Evolutionary conservation across 2,113 vertebrate genomes (phyloP).

Genomic region (Podarcis muralis): DNA sequence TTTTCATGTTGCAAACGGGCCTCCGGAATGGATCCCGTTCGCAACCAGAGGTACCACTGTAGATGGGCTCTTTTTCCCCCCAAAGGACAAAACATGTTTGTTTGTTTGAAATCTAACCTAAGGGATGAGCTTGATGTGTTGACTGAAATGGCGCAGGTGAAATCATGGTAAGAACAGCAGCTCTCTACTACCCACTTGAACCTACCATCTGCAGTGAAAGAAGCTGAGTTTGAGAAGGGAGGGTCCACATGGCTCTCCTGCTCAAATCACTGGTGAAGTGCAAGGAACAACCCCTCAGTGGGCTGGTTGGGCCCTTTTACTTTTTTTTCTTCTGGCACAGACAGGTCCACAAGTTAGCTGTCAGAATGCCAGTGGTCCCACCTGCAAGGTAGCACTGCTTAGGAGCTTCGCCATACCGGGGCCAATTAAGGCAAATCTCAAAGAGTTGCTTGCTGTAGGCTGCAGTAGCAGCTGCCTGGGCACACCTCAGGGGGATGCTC

Average conservation of each 20-base stretch:
- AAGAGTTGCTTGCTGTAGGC: not conserved
- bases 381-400: not conserved
- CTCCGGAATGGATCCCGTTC: too few relatives aligned
- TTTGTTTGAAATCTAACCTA: not conserved
- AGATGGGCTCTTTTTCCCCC: not conserved
- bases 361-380: not conserved
- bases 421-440: not conserved
- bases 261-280: too few relatives aligned
- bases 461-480: not conserved
- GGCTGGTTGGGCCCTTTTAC: not conserved
- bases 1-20: too few relatives aligned
- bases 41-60: too few relatives aligned
- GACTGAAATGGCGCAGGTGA: not conserved
- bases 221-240: too few relatives aligned
- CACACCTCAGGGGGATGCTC: not conserved
- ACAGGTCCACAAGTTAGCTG: not conserved
- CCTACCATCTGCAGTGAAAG: too few relatives aligned
- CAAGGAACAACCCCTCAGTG: too few relatives aligned
- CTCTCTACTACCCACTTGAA: too few relatives aligned
- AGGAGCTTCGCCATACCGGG: not conserved
- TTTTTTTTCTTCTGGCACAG: not conserved
- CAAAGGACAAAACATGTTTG: conserved; percentile 3
- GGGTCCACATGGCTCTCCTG: too few relatives aligned
- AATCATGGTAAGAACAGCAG: too few relatives aligned
- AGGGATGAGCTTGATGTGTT: not conserved